phyloP scores from a whole-genome alignment of 2,113 vertebrate genomes.

The Pseudorasbora parva region DNA sequence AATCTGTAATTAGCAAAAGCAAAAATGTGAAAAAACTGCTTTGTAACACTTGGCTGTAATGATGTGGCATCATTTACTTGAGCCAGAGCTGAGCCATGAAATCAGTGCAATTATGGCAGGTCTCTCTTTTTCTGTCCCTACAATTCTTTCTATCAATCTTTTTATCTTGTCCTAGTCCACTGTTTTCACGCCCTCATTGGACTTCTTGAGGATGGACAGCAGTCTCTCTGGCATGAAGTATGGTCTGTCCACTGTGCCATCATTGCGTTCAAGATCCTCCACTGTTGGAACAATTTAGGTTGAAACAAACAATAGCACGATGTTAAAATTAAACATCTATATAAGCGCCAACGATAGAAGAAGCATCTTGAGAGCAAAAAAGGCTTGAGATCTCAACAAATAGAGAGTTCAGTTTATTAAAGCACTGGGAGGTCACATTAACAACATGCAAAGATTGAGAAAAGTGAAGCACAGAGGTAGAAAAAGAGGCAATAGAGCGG shows the following conservation, averaged over 20 bases:
- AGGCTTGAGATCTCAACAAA: constrained; percentile 11
- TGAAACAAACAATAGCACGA: constrained; percentile 40
- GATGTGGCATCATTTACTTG: neutral
- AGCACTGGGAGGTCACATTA: constrained; percentile 44
- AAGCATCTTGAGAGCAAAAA: neutral
- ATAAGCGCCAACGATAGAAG: neutral
- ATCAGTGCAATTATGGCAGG: neutral
- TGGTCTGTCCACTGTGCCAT: constrained; percentile 85
- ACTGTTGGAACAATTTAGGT: constrained; percentile 76
- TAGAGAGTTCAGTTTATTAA: constrained; percentile 54
- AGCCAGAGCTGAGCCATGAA: neutral
- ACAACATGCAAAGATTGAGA: constrained; percentile 49
- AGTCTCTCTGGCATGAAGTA: constrained; percentile 89
- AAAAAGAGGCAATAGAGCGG: constrained; percentile 56
- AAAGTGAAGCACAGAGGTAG: constrained; percentile 56
- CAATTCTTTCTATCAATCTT: neutral
- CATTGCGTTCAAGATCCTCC: constrained; percentile 93
- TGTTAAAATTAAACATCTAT: neutral
- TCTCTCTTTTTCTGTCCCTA: neutral
- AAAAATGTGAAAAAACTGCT: neutral
- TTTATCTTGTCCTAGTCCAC: neutral
- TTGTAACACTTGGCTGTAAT: constrained; percentile 11
- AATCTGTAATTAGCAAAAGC: neutral
- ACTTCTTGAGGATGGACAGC: constrained; percentile 84
- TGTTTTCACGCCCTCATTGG: constrained; percentile 67